A percentile compares a stretch with the other conserved stretches of the same genome.
Conservation (phyloP, 2,113 vertebrate genomes). For the Eulacestoma nigropectus region DNA sequence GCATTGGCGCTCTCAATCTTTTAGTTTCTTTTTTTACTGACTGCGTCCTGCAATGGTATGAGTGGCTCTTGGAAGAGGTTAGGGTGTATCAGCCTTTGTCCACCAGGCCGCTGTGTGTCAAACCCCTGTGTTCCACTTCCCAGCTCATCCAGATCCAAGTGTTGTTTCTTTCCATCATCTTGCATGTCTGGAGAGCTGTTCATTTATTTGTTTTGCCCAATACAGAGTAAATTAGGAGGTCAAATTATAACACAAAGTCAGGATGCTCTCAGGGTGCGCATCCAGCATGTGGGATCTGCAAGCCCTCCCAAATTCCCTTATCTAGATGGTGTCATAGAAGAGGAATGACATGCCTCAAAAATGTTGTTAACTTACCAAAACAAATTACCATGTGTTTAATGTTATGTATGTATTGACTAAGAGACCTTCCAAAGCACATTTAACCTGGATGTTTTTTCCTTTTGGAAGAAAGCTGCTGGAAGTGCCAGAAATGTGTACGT, state of each 20-base stretch:
- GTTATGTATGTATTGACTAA: fast-evolving
- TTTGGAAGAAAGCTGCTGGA: not conserved
- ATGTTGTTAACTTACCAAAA: not conserved
- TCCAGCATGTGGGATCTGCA: not conserved
- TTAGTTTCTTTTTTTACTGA: not conserved
- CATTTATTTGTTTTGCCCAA: not conserved
- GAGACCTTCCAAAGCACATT: not conserved
- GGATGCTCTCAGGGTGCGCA: not conserved
- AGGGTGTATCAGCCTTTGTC: too few species aligned
- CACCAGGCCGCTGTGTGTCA: not conserved
- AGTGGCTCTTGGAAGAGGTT: not conserved
- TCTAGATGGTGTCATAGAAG: not conserved
- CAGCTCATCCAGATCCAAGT: not conserved
- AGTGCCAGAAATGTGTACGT: not conserved
- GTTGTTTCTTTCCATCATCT: not conserved
- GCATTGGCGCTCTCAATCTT: not conserved
- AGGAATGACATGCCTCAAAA: not conserved
- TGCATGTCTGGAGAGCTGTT: not conserved
- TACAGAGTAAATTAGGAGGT: not conserved
- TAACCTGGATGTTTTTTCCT: not conserved
- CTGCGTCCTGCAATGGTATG: not conserved
- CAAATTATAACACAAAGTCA: not conserved
- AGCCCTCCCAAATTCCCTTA: not conserved
- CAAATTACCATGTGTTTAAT: not conserved
- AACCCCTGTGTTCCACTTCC: fast-evolving